Conservation (phyloP, 1,140 invertebrate genomes). For the Contarinia nasturtii region DNA sequence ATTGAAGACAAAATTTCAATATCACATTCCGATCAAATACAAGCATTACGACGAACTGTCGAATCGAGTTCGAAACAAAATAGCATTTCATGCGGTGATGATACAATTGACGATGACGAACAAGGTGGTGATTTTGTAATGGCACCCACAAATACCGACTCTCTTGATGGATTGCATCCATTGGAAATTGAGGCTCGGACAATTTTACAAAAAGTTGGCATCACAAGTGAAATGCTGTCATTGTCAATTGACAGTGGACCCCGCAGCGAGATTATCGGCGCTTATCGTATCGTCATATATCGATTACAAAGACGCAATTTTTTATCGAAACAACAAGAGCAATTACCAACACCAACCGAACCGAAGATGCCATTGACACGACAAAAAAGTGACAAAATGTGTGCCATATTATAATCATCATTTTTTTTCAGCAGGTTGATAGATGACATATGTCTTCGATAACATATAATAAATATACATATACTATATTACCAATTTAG, state of each 20-base stretch:
- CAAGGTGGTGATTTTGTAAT: conserved; percentile 25
- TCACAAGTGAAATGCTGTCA: conserved; percentile 22
- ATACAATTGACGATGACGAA: conserved; percentile 15
- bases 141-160: conserved; percentile 23
- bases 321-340: conserved; percentile 10
- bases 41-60: conserved; percentile 1
- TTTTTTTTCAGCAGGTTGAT: neutral
- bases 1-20: neutral
- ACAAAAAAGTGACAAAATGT: conserved; percentile 17
- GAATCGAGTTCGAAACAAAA: conserved; percentile 4
- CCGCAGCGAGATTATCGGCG: conserved; percentile 25
- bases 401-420: conserved; percentile 18
- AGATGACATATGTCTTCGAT: too few relatives aligned
- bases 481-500: too few relatives aligned
- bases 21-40: neutral
- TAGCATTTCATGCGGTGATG: conserved; percentile 12
- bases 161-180: conserved; percentile 19
- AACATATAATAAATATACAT: too few relatives aligned
- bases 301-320: conserved; percentile 23
- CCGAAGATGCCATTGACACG: neutral
- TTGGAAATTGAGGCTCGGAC: conserved; percentile 24
- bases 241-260: conserved; percentile 21
- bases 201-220: conserved; percentile 22
- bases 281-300: conserved; percentile 26
- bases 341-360: neutral